These are phyloP conservation scores for Leptodirus hochenwartii DNA, from an alignment of 2,888 invertebrate species.

Conservation along the genomic window DNA sequence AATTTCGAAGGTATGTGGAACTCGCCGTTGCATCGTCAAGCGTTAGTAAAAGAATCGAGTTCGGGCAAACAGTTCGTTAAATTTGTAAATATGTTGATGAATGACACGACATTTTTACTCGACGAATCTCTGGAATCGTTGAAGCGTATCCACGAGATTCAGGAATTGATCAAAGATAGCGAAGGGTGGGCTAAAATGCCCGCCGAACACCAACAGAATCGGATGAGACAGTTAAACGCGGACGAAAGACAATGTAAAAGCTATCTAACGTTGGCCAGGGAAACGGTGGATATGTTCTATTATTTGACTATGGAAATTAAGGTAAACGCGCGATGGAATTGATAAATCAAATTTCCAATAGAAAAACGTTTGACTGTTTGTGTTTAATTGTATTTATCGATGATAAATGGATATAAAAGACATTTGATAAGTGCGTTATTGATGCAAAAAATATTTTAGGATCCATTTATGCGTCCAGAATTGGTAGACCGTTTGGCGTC, in stretches of 20 bases:
- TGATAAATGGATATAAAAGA: too few species aligned
- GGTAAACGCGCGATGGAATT: too few species aligned
- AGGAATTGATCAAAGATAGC: constrained; percentile 60
- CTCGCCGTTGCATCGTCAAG: constrained; percentile 67
- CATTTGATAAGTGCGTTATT: too few species aligned
- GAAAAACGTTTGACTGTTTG: too few species aligned
- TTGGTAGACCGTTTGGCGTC: constrained; percentile 86
- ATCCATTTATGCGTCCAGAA: constrained; percentile 87
- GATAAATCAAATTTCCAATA: too few species aligned
- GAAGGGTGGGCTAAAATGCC: constrained; percentile 46
- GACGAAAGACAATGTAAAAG: constrained; percentile 81
- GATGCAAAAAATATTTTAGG: too few species aligned
- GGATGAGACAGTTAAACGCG: constrained; percentile 59
- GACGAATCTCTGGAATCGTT: constrained; percentile 92
- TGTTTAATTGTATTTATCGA: too few species aligned
- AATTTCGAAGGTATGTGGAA: constrained; percentile 64
- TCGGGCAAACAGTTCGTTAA: constrained; percentile 87
- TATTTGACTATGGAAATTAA: constrained; percentile 89
- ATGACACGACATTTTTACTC: constrained; percentile 89
- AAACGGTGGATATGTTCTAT: constrained; percentile 97
- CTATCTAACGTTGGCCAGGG: constrained; percentile 78
- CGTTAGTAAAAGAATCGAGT: constrained; percentile 80
- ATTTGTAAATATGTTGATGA: constrained; percentile 96
- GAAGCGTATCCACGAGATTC: constrained; percentile 73
- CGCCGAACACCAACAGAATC: constrained; percentile 50